Conservation (phyloP, 1,140 invertebrate genomes). For the Aphaenogaster floridana region DNA sequence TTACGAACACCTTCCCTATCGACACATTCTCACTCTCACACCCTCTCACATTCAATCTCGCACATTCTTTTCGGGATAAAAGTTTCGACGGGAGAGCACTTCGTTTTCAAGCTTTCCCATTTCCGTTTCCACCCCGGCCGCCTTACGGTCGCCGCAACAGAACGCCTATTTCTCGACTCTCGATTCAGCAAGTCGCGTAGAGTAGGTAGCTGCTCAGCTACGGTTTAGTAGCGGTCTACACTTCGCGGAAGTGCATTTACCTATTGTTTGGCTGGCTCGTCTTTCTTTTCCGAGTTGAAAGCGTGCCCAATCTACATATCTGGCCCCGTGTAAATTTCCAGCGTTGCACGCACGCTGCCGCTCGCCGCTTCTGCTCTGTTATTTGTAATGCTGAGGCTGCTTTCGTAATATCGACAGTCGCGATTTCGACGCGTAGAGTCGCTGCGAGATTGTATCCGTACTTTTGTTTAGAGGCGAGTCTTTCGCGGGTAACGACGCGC, state of each 20-base stretch:
- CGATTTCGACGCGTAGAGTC: not conserved
- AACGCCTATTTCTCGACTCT: constrained; percentile 64
- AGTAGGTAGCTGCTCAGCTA: constrained; percentile 54
- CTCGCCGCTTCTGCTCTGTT: not conserved
- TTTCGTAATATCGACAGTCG: constrained; percentile 21
- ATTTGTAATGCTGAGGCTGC: constrained; percentile 13
- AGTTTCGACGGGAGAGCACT: constrained; percentile 65
- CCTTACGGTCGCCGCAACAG: constrained; percentile 54
- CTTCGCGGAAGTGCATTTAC: constrained; percentile 72
- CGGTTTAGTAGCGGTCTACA: constrained; percentile 67
- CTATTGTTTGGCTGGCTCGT: constrained; percentile 70
- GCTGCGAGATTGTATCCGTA: constrained; percentile 12
- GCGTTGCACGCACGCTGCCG: not conserved
- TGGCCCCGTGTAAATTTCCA: constrained; percentile 62
- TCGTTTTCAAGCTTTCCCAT: constrained; percentile 73
- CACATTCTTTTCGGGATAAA: constrained; percentile 65
- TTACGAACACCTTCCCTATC: constrained; percentile 55
- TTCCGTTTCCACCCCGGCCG: constrained; percentile 60
- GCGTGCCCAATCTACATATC: constrained; percentile 65
- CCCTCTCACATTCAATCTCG: constrained; percentile 35
- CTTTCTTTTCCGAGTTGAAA: constrained; percentile 70
- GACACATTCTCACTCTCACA: constrained; percentile 24
- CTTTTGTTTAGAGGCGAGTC: constrained; percentile 12
- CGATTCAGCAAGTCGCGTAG: constrained; percentile 67
- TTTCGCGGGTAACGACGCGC: not conserved